Conservation (phyloP, 2,797 vertebrate species). For the Lacerta bilineata region DNA sequence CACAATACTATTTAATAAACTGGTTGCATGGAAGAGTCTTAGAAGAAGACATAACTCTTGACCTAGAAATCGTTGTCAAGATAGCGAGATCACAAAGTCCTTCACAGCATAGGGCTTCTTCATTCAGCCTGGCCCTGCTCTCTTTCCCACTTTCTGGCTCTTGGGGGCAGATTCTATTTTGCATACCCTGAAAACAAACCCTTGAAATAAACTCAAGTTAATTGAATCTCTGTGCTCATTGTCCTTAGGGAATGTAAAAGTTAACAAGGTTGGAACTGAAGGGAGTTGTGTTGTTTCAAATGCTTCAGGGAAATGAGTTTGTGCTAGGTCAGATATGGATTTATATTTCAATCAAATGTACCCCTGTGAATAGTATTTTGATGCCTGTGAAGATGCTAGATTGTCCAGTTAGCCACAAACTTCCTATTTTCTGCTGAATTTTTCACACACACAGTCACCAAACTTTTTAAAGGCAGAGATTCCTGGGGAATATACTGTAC, state of each 20-base stretch:
- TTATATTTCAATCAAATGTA: background rate
- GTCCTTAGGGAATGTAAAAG: background rate
- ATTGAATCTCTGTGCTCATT: background rate
- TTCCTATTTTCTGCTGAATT: too few relatives aligned
- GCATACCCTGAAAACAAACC: background rate
- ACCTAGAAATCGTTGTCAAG: background rate
- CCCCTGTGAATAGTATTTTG: background rate
- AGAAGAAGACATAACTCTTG: background rate
- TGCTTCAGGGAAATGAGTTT: background rate
- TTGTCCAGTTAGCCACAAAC: background rate
- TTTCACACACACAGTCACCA: too few relatives aligned
- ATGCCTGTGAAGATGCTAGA: background rate
- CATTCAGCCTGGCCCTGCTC: background rate
- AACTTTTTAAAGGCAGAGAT: background rate
- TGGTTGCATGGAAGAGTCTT: too few relatives aligned
- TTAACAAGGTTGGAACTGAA: constrained; percentile 1
- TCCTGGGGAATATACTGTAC: background rate
- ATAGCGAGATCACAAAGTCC: background rate
- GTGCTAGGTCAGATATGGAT: background rate
- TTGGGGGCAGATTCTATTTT: background rate
- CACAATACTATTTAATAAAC: too few relatives aligned
- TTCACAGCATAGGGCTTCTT: background rate
- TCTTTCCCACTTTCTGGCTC: background rate
- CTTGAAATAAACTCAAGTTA: background rate
- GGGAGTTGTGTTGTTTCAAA: background rate